These are phyloP conservation scores for Threskiornis aethiopicus DNA, from an alignment of 2,797 vertebrate species.

Conservation along the genomic window DNA sequence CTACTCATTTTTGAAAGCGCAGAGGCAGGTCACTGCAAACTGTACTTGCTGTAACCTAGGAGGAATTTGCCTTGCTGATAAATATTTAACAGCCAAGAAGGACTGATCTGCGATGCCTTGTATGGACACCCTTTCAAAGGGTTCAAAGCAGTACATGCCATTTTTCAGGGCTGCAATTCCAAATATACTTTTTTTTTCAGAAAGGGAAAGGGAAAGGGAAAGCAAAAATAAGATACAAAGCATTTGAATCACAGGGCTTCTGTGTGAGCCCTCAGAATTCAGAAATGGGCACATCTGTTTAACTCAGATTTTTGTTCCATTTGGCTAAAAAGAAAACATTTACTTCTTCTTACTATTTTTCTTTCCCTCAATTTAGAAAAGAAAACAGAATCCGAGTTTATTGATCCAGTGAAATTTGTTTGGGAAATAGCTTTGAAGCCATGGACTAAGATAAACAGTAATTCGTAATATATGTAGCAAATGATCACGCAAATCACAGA, in stretches of 20 bases:
- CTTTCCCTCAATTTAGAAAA: conserved; percentile 1
- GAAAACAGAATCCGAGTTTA: conserved; percentile 36
- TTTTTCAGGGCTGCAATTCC: conserved; percentile 10
- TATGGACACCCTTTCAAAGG: conserved; percentile 21
- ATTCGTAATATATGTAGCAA: conserved; percentile 37
- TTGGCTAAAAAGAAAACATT: conserved; percentile 23
- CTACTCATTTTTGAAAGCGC: neutral
- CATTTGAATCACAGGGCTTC: conserved; percentile 6
- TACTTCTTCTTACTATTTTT: conserved; percentile 5
- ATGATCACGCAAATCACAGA: conserved; percentile 25
- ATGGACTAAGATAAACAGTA: conserved; percentile 10
- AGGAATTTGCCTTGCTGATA: conserved; percentile 47
- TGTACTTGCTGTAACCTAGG: conserved; percentile 48
- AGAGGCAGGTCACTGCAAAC: conserved; percentile 31
- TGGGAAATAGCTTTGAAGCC: conserved; percentile 35
- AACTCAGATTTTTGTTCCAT: neutral
- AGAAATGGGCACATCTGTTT: neutral
- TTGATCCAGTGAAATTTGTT: conserved; percentile 38
- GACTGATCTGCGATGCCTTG: conserved; percentile 9
- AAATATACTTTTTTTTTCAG: neutral
- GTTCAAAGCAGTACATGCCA: neutral
- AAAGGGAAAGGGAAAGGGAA: neutral
- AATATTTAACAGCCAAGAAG: conserved; percentile 44
- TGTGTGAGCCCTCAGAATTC: conserved; percentile 1
- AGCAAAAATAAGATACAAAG: conserved; percentile 9